A percentile compares a stretch with the other conserved stretches of the same genome.
phyloP scores from a whole-genome alignment of 2,888 invertebrate genomes.

The Phasia obesa region DNA sequence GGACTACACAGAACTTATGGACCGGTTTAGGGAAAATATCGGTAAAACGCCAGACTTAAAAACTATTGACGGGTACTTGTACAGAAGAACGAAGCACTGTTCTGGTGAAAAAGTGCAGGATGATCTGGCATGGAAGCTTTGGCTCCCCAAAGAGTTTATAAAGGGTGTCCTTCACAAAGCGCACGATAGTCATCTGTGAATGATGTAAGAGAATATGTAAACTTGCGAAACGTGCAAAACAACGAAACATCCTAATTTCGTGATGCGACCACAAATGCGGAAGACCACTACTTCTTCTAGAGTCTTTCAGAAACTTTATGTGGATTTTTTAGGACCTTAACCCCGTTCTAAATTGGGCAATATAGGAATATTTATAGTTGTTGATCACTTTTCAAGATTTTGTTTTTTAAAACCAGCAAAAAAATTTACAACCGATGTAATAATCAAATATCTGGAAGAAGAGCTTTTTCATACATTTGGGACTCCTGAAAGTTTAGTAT shows the following conservation, averaged over 20 bases:
- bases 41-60: too few species aligned
- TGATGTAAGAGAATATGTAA: conserved; percentile 1
- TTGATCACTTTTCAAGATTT: conserved; percentile 41
- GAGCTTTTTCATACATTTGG: conserved; percentile 1
- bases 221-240: neutral
- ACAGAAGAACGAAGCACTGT: neutral
- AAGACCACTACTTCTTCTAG: too few species aligned
- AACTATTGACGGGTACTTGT: too few species aligned
- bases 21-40: too few species aligned
- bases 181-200: conserved; percentile 18
- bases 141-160: conserved; percentile 41
- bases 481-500: neutral
- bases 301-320: conserved; percentile 39
- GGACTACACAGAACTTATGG: too few species aligned
- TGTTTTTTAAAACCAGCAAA: conserved; percentile 1
- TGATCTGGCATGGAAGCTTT: conserved; percentile 47
- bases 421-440: neutral
- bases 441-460: neutral
- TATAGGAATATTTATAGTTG: conserved; percentile 36
- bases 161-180: neutral
- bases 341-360: conserved; percentile 38
- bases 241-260: too few species aligned
- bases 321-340: conserved; percentile 48
- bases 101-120: conserved; percentile 27
- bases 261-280: too few species aligned